Evolutionary conservation across 2,888 invertebrate species (phyloP), one percentile per base, ranked within the genome.

Genomic region (Microctonus brassicae): DNA sequence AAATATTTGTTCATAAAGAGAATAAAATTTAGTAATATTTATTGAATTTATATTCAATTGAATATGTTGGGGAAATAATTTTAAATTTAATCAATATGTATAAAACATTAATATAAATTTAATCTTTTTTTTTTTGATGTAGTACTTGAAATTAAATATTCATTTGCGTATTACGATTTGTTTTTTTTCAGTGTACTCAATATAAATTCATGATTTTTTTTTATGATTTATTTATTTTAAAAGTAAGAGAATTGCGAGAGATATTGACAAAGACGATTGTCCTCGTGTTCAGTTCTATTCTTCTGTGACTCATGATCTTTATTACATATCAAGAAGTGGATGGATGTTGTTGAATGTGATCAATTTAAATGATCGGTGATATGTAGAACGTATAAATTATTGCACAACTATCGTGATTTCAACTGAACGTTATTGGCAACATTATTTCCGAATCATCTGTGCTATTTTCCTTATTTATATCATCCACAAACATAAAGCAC

Each of bases 321-420:
- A 64, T 53, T 64, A 22, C 64, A n/a, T 24, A 64, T 64, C 22
- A 26, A 36, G 22, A 61, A 61, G 4, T n/a, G n/a, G 39, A 39
- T n/a, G n/a, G 39, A 39, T 39, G 13, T 39, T 39, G 39, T 42
- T n/a, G n/a, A n/a, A n/a, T n/a, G 53, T 64, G 53, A 64, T 34
- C 33, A 33, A 64, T 53, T 64, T 53, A 34, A 33, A 52, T 11
- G 11, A 7, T 9, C 5, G 2, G 53, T 53, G 36, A 52, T 53
- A 64, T 34, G 33, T 64, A 20, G 34, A 64, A n/a, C n/a, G 64
- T 52, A 33, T 9, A 24, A 9, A 53, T 39, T 39, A 13, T 64
- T 64, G 53, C 33, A 17, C 52, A 11, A 64, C 39, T 42, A 61
- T 63, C 17, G 22, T 64, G 20, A 63, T 53, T 61, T 20, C 10